phyloP scores from a whole-genome alignment of 2,888 invertebrate genomes.

The Ametastegia equiseti region DNA sequence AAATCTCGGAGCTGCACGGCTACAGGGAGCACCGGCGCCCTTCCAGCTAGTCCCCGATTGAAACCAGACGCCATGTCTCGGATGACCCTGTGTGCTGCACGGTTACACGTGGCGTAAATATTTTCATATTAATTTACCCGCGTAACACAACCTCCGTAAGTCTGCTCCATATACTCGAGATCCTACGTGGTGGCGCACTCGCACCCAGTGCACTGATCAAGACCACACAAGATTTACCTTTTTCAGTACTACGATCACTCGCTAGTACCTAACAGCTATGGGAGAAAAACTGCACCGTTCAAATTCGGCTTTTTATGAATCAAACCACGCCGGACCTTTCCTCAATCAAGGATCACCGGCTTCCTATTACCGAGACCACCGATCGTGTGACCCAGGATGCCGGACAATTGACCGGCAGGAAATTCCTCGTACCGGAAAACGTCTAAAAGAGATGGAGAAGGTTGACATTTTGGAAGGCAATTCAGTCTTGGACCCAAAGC shows the following conservation, averaged over 20 bases:
- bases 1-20: neutral
- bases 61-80: constrained; percentile 73
- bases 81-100: constrained; percentile 67
- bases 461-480: neutral
- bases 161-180: constrained; percentile 53
- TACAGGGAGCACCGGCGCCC: neutral
- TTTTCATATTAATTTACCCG: constrained; percentile 74
- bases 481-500: too few species aligned
- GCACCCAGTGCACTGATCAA: neutral
- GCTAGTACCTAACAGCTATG: neutral
- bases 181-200: neutral
- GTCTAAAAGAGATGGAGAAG: neutral
- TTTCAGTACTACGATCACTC: neutral
- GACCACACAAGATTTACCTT: constrained; percentile 33
- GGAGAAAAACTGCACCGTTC: constrained; percentile 6
- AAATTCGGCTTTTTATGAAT: constrained; percentile 27
- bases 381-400: constrained; percentile 26
- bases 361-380: constrained; percentile 15
- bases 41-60: constrained; percentile 36
- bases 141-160: constrained; percentile 72
- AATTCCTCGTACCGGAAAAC: neutral
- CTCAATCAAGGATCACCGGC: constrained; percentile 11
- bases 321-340: neutral
- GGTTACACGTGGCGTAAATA: constrained; percentile 69
- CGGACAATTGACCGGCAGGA: constrained; percentile 5